phyloP scores from a whole-genome alignment of 1,140 invertebrate species.

The Cataglyphis hispanica region DNA sequence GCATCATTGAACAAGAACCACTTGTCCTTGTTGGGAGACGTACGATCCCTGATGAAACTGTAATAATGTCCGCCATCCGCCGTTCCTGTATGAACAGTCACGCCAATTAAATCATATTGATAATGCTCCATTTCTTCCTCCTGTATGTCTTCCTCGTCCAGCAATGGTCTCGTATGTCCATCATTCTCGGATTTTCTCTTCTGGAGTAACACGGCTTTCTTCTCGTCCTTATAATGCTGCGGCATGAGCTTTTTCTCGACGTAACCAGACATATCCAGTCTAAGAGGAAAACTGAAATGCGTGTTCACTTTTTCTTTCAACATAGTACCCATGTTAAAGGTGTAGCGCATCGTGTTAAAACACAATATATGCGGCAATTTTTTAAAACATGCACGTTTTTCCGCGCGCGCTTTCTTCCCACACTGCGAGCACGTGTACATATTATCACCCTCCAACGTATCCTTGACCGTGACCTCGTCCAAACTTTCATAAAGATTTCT shows the following conservation, averaged over 20 bases:
- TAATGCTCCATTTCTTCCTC: conserved; percentile 87
- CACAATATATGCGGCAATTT: conserved; percentile 97
- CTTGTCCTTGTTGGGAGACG: conserved; percentile 91
- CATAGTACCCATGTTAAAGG: conserved; percentile 99
- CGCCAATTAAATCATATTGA: conserved; percentile 97
- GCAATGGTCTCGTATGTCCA: conserved; percentile 73
- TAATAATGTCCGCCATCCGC: conserved; percentile 99
- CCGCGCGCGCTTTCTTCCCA: conserved; percentile 96
- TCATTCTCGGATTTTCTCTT: conserved; percentile 84
- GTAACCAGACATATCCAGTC: conserved; percentile 97
- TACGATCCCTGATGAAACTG: conserved; percentile 96
- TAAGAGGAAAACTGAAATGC: conserved; percentile 98
- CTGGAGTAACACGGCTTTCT: conserved; percentile 79
- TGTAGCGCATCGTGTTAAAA: conserved; percentile 99
- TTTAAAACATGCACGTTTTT: conserved; percentile 98
- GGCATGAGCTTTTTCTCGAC: conserved; percentile 97
- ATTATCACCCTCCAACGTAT: conserved; percentile 98
- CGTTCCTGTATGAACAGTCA: conserved; percentile 98
- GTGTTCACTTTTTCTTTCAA: conserved; percentile 99
- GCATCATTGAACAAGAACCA: conserved; percentile 99
- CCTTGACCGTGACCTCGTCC: conserved; percentile 98
- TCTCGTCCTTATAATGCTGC: conserved; percentile 91
- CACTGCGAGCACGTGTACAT: conserved; percentile 99
- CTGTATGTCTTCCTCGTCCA: conserved; percentile 76
- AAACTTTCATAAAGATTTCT: conserved; percentile 97